A percentile compares a stretch with the other conserved stretches of the same genome.
Evolutionary conservation across 2,113 vertebrate genomes (phyloP).

Genomic region (Plecturocebus donacophilus): DNA sequence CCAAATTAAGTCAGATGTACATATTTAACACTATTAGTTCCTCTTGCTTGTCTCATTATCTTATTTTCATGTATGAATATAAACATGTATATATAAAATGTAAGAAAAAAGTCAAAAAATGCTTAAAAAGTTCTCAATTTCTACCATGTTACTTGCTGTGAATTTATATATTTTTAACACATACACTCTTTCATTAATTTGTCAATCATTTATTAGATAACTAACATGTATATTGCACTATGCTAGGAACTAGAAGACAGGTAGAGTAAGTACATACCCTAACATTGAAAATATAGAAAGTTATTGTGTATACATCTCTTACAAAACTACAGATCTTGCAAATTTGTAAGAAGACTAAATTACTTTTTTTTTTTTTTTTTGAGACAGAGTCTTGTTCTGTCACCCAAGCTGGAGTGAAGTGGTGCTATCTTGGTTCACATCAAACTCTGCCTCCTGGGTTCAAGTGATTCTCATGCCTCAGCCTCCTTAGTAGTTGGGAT

Average conservation of each 20-base stretch:
- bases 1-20: background rate
- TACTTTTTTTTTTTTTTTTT: background rate
- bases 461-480: too few relatives aligned
- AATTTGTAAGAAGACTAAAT: background rate
- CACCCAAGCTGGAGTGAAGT: too few relatives aligned
- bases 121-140: slow-evolving; percentile 11
- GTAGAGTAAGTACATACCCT: background rate
- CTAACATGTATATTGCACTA: background rate
- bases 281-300: background rate
- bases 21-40: background rate
- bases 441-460: too few relatives aligned
- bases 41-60: background rate
- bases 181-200: background rate
- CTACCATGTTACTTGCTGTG: background rate
- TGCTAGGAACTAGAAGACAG: background rate
- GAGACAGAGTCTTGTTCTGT: too few relatives aligned
- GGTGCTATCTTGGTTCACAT: too few relatives aligned
- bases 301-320: background rate
- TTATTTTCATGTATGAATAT: slow-evolving; percentile 33
- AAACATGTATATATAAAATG: background rate
- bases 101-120: background rate
- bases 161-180: background rate
- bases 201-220: background rate
- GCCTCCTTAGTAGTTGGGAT: too few relatives aligned
- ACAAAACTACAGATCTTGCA: background rate